Percentiles rank a stretch among this genome's conserved stretches.
Evolutionary conservation across 2,113 vertebrate species (phyloP).

Genomic region (Neolamprologus hecqui): DNA sequence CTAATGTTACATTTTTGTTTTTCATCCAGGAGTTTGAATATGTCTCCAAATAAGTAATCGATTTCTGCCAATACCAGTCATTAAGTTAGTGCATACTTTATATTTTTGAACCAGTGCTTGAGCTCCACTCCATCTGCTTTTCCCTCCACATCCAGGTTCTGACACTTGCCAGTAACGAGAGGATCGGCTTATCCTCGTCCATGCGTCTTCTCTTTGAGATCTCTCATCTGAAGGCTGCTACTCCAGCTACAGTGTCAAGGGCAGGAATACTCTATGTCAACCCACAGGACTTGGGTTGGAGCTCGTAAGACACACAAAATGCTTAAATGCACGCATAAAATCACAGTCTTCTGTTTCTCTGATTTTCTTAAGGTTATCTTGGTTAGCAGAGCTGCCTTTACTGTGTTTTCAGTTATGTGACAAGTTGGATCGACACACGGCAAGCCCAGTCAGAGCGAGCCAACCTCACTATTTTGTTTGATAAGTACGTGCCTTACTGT

Average conservation of each 20-base stretch:
- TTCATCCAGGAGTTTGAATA: background rate
- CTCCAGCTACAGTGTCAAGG: slow-evolving; percentile 72
- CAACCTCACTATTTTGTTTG: slow-evolving; percentile 73
- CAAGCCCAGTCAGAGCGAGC: slow-evolving; percentile 73
- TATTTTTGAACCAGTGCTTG: background rate
- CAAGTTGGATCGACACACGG: slow-evolving; percentile 72
- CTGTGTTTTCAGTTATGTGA: slow-evolving; percentile 52
- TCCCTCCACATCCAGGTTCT: slow-evolving; percentile 53
- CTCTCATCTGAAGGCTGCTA: slow-evolving; percentile 66
- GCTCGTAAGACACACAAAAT: slow-evolving; percentile 54
- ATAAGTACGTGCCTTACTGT: slow-evolving; percentile 69
- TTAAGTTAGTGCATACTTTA: background rate
- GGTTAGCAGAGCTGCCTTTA: background rate
- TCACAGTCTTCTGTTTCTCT: background rate
- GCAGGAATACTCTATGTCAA: slow-evolving; percentile 73
- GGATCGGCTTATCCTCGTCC: slow-evolving; percentile 65
- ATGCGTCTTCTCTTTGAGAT: slow-evolving; percentile 77
- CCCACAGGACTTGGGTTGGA: slow-evolving; percentile 74
- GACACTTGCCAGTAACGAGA: slow-evolving; percentile 73
- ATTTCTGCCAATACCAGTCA: background rate
- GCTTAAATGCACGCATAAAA: background rate
- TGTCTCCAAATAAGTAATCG: background rate
- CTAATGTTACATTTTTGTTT: background rate
- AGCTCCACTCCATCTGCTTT: background rate
- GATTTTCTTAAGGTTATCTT: background rate